Base-by-base conservation (phyloP, 2,113 vertebrate species). In the Petaurus breviceps region DNA sequence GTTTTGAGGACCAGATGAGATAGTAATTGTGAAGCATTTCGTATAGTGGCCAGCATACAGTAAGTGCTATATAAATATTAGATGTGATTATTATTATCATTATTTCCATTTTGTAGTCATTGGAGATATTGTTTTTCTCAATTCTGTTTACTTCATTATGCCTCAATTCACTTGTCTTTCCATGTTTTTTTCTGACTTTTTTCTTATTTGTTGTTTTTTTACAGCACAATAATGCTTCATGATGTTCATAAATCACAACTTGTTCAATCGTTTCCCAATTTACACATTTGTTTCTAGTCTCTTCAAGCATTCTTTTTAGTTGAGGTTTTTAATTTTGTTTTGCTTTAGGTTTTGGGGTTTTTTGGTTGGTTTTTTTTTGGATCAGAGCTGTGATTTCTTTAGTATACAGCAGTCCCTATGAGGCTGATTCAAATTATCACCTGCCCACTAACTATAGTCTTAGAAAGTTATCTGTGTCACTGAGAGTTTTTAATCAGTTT, bases 351-450 rank as follows among this genome's bases (percentile, higher is more conserved):
- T 49, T 49, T 49, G 2, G 2, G 47, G 2, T 49, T 49, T 49
- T 49, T 49, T 49, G 4, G 2, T 49, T 49, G 2, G 4, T 49
- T 14, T 77, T 84, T 43, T 77, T 84, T 84, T 22, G 68, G n/a
- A 23, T 84, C 14, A 84, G 68, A 84, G 19, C 7, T 84, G 0
- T 43, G n/a, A 84, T 84, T 84, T 84, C 37, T 84, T 43, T 43
- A n/a, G n/a, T 12, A 43, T 22, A 4, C 2, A 43, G n/a, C 1
- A 23, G 19, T 8, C n/a, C 7, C n/a, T 19, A 23, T 5, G n/a
- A 43, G 3, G 6, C n/a, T 84, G 19, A 84, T 84, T 84, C 2
- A 2, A n/a, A 84, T 43, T 43, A 43, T 7, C n/a, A 84, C 5
- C 37, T 43, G 68, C 68, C 43, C 37, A 43, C 19, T 22, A n/a